These are phyloP conservation scores for Sinocyclocheilus grahami DNA, from an alignment of 2,113 vertebrate species.

Conservation along the genomic window DNA sequence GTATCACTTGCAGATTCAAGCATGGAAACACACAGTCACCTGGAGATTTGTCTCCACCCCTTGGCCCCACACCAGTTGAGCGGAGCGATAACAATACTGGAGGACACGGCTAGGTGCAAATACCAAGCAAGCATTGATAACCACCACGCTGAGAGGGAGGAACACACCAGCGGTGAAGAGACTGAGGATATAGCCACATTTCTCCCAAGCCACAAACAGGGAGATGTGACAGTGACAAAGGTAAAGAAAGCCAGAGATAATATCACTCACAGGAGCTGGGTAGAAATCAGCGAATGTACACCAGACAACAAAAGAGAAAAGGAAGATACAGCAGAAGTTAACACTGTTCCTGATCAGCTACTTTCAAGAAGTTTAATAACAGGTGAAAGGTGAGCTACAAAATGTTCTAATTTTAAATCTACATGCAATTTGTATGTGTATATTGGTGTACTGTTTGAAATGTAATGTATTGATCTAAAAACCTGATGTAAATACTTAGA, in stretches of 20 bases:
- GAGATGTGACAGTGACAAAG: neutral
- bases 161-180: neutral
- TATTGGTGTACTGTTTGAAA: no score
- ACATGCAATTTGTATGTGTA: neutral
- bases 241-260: neutral
- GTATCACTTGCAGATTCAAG: conserved; percentile 50
- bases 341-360: conserved; percentile 30
- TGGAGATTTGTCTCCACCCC: conserved; percentile 47
- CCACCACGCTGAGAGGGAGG: conserved; percentile 28
- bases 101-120: conserved; percentile 12
- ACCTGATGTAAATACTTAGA: no score
- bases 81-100: conserved; percentile 8
- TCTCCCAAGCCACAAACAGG: neutral
- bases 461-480: no score
- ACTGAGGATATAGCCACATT: neutral
- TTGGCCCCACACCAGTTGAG: neutral
- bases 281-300: neutral
- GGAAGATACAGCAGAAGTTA: conserved; percentile 38
- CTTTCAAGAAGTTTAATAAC: neutral
- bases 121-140: neutral
- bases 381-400: neutral
- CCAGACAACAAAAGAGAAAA: neutral
- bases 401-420: neutral
- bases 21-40: conserved; percentile 26
- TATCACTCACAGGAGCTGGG: neutral